phyloP scores from a whole-genome alignment of 2,113 vertebrate genomes.

The Onychostoma macrolepis region DNA sequence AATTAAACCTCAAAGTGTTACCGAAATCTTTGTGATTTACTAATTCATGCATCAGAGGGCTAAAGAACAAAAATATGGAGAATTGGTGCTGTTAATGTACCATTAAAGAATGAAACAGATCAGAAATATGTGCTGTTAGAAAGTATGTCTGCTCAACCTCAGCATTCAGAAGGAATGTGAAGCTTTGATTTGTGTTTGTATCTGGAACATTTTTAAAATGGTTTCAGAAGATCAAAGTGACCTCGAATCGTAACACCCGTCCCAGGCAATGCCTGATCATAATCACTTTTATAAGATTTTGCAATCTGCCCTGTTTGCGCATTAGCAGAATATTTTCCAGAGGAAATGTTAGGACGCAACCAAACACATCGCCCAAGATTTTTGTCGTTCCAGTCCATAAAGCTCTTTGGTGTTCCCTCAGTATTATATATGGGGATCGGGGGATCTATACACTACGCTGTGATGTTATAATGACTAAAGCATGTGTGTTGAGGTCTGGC shows the following conservation, averaged over 20 bases:
- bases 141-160: constrained; percentile 18
- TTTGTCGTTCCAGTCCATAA: constrained; percentile 46
- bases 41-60: neutral
- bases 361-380: constrained; percentile 4
- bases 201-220: constrained; percentile 40
- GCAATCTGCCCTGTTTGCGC: neutral
- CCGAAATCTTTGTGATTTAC: neutral
- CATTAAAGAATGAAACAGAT: neutral
- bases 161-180: constrained; percentile 33
- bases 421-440: constrained; percentile 20
- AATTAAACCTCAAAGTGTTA: neutral
- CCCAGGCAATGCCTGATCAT: neutral
- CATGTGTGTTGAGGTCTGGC: constrained; percentile 21
- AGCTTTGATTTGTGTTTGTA: constrained; percentile 50
- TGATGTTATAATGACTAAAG: constrained; percentile 36
- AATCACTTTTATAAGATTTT: constrained; percentile 13
- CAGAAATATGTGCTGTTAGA: neutral
- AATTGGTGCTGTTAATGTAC: neutral
- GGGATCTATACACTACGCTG: constrained; percentile 14
- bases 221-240: constrained; percentile 25
- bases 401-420: constrained; percentile 11
- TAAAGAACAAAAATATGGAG: neutral
- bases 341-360: neutral
- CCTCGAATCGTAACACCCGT: neutral
- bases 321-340: constrained; percentile 46